phyloP scores from a whole-genome alignment of 2,113 vertebrate genomes.

The Puntigrus tetrazona region DNA sequence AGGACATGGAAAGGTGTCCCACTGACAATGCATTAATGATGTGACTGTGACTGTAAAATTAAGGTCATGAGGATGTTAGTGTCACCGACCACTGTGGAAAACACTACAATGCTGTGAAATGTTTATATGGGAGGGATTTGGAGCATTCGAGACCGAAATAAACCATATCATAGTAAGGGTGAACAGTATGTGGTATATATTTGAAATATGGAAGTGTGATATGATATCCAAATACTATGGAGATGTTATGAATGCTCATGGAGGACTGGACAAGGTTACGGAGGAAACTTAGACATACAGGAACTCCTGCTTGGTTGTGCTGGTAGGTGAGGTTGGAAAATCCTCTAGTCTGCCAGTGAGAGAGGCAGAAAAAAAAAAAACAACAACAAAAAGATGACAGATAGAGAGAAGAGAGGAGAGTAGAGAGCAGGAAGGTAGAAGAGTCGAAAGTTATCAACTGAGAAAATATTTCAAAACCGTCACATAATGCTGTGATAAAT shows the following conservation, averaged over 20 bases:
- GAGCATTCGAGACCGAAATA: not conserved
- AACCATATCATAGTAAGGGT: not conserved
- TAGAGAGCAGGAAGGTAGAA: not conserved
- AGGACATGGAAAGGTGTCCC: not conserved
- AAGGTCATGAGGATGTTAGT: not conserved
- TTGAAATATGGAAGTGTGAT: constrained; percentile 1
- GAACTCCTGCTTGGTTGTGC: constrained; percentile 99
- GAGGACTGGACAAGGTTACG: constrained; percentile 8
- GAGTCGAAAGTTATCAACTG: not conserved
- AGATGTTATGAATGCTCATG: constrained; percentile 40
- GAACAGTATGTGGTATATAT: not conserved
- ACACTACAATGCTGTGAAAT: not conserved
- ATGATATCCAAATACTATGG: constrained; percentile 41
- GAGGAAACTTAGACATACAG: constrained; percentile 88
- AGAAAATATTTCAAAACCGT: not conserved
- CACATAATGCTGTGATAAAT: not conserved
- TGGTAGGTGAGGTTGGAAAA: constrained; percentile 99
- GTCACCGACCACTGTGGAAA: not conserved
- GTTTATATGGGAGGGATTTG: not conserved
- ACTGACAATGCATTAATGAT: not conserved
- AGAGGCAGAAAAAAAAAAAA: constrained; percentile 60
- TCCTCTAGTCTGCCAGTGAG: constrained; percentile 91
- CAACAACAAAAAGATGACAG: constrained; percentile 17
- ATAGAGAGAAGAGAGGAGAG: constrained; percentile 14
- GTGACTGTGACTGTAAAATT: not conserved